Percentiles rank a stretch among this genome's conserved stretches.
Conservation (phyloP, 2,888 invertebrate genomes). For the Apodemia mormo region DNA sequence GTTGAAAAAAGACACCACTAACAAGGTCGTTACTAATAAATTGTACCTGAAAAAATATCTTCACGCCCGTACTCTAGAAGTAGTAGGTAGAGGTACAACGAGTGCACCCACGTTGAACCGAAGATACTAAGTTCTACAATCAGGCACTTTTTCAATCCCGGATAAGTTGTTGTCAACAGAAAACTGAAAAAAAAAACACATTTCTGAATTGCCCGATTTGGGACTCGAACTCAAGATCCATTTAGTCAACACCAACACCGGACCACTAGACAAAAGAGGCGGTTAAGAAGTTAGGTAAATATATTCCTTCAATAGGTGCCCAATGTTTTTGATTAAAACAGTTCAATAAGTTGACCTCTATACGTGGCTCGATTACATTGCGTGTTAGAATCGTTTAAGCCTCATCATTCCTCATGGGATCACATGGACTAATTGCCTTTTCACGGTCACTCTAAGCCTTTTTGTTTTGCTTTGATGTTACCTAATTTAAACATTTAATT, state of each 20-base stretch:
- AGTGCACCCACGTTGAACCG: too few species aligned
- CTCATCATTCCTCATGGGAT: conserved; percentile 28
- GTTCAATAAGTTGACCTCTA: conserved; percentile 12
- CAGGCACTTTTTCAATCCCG: too few species aligned
- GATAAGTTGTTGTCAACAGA: too few species aligned
- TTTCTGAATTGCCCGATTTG: too few species aligned
- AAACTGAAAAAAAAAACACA: too few species aligned
- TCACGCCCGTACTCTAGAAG: too few species aligned
- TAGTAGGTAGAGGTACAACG: too few species aligned
- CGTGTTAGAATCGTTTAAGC: conserved; percentile 29
- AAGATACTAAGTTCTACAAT: too few species aligned
- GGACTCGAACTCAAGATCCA: too few species aligned
- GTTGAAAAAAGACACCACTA: neutral
- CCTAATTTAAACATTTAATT: neutral
- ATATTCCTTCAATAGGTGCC: neutral
- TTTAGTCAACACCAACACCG: too few species aligned
- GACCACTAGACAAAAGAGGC: too few species aligned
- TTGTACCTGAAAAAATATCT: neutral
- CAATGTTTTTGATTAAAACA: neutral
- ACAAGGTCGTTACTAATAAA: neutral
- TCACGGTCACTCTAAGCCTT: conserved; percentile 25
- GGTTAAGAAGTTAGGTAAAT: neutral
- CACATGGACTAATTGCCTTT: conserved; percentile 26
- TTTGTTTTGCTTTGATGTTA: conserved; percentile 22
- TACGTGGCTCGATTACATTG: conserved; percentile 17